phyloP scores from a whole-genome alignment of 2,888 invertebrate species.

The Entomobrya proxima region DNA sequence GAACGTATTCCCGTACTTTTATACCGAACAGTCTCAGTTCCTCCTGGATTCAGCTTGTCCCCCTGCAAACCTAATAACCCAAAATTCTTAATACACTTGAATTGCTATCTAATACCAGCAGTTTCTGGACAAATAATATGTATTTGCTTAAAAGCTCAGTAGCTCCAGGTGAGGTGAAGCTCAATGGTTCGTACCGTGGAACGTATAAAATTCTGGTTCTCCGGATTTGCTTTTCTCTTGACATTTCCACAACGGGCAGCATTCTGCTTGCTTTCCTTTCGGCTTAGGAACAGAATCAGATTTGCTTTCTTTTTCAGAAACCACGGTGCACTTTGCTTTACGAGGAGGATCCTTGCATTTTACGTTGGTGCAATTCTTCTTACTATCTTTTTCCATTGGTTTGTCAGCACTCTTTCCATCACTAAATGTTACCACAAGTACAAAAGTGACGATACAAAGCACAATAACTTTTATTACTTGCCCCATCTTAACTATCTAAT shows the following conservation, averaged over 20 bases:
- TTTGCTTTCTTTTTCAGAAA: background rate
- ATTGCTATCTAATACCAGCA: no score
- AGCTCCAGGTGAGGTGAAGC: background rate
- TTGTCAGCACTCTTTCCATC: no score
- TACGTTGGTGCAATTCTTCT: background rate
- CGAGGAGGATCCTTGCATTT: background rate
- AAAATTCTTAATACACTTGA: no score
- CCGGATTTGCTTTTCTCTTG: background rate
- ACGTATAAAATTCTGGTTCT: slow-evolving; percentile 36
- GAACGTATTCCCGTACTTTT: no score
- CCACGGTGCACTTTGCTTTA: background rate
- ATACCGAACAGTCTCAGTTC: slow-evolving; percentile 34
- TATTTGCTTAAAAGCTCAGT: background rate
- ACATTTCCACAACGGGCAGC: slow-evolving; percentile 58
- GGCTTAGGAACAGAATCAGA: background rate
- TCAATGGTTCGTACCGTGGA: slow-evolving; percentile 44
- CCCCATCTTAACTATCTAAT: no score
- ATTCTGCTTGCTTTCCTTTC: slow-evolving; percentile 28
- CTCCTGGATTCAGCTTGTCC: background rate
- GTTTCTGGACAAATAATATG: no score
- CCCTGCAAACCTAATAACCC: no score
- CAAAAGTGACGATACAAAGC: no score
- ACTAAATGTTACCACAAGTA: background rate
- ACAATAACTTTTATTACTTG: no score
- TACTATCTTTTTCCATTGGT: no score